Evolutionary conservation across 2,888 invertebrate species (phyloP).

Genomic region (Pterostichus madidus): DNA sequence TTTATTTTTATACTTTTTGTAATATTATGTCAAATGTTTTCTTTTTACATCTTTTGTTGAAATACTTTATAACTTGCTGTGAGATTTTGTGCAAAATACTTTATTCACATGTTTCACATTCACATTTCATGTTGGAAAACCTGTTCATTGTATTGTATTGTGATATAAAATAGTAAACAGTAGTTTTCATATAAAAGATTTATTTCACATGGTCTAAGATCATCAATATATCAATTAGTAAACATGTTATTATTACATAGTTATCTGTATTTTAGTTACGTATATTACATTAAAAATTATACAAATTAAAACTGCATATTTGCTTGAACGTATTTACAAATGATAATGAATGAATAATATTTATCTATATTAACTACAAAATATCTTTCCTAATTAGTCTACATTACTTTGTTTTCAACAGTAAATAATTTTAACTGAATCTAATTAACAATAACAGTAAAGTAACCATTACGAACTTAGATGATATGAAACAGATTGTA

Average conservation of each 20-base stretch:
- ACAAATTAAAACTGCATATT: no score
- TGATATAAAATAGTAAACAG: not conserved
- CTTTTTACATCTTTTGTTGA: constrained; percentile 2
- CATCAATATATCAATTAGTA: not conserved
- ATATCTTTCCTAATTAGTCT: not conserved
- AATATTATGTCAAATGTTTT: not conserved
- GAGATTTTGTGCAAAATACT: no score
- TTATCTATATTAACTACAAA: constrained; percentile 9
- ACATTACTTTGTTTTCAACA: not conserved
- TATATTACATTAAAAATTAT: not conserved
- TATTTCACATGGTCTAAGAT: not conserved
- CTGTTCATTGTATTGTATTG: no score
- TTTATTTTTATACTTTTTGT: constrained; percentile 7
- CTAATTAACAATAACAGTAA: no score
- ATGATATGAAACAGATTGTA: constrained; percentile 18
- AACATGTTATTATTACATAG: not conserved
- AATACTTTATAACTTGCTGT: not conserved
- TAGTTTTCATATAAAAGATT: not conserved
- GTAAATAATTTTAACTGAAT: no score
- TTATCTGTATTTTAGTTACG: not conserved
- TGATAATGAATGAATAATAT: not conserved
- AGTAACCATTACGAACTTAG: not conserved
- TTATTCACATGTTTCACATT: no score
- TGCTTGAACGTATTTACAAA: constrained; percentile 6
- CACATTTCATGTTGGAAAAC: no score